phyloP scores from a whole-genome alignment of 2,797 vertebrate species.

The Pterois miles region DNA sequence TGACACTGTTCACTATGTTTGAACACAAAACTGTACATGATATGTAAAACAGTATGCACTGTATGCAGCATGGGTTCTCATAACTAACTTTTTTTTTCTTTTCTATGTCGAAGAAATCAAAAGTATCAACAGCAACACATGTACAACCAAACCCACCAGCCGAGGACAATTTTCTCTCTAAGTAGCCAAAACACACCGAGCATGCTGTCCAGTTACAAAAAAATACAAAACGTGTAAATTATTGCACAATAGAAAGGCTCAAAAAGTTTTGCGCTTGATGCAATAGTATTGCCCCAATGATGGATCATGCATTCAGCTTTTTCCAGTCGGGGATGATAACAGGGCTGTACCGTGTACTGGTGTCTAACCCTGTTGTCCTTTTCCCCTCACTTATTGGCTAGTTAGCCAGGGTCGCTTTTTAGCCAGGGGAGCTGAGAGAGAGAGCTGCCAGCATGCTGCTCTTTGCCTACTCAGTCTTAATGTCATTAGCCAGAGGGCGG shows the following conservation, averaged over 20 bases:
- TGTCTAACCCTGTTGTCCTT: slow-evolving; percentile 78
- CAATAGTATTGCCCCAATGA: slow-evolving; percentile 94
- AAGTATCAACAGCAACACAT: slow-evolving; percentile 91
- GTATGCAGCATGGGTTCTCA: slow-evolving; percentile 91
- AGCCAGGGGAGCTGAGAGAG: slow-evolving; percentile 65
- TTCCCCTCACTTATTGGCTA: slow-evolving; percentile 65
- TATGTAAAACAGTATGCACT: slow-evolving; percentile 96
- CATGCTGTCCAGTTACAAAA: slow-evolving; percentile 95
- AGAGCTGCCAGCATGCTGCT: slow-evolving; percentile 82
- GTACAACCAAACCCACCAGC: slow-evolving; percentile 92
- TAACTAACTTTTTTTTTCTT: slow-evolving; percentile 51
- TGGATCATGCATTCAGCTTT: slow-evolving; percentile 95
- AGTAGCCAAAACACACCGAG: slow-evolving; percentile 97
- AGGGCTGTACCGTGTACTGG: slow-evolving; percentile 86
- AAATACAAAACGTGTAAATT: slow-evolving; percentile 99
- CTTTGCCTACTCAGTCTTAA: slow-evolving; percentile 96
- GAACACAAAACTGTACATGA: slow-evolving; percentile 96
- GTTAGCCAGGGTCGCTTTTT: slow-evolving; percentile 71
- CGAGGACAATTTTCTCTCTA: slow-evolving; percentile 88
- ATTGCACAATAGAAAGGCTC: slow-evolving; percentile 99
- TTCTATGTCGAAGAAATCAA: slow-evolving; percentile 79
- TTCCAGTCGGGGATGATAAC: slow-evolving; percentile 79
- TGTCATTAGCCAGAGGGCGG: slow-evolving; percentile 96
- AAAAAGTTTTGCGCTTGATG: slow-evolving; percentile 95
- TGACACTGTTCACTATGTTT: slow-evolving; percentile 86